Base-by-base conservation (phyloP, 2,113 vertebrate genomes). In the Tachysurus fulvidraco region DNA sequence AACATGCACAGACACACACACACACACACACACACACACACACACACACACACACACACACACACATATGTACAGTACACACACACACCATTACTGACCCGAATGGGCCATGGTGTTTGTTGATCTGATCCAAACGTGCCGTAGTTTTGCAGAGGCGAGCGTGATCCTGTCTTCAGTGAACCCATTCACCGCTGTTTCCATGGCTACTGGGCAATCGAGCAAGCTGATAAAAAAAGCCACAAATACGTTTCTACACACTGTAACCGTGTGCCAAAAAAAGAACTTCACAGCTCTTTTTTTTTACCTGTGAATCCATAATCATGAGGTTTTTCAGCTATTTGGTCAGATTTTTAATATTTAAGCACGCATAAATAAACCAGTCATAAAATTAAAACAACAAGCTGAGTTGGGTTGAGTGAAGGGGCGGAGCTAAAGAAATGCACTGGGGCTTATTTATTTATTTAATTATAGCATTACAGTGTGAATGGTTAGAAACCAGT, bases 101-200 rank as follows among this genome's bases (percentile, higher is more conserved):
- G 25, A 54, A 14, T 28, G 7, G 52, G 28, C 77, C n/a, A 59
- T 5, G 30, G 30, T 36, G 36, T 36, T 36, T 80, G 54, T 59
- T 59, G 28, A 8, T 57, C 54, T 59, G 77, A 41, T 36, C 28
- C 17, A 36, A 59, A 57, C 28, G 17, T 79, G 52, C 9, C 4
- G 0, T 28, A 59, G 30, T 41, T 80, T 23, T 59, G 54, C 54
- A 59, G 77, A 80, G 54, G 54, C 19, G 54, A 80, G 10, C 11
- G 54, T 59, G 77, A 54, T 80, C 52, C 13, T 13, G n/a, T 79
- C 76, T 57, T 21, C 77, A 59, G 28, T 0, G 30, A 59, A 80
- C 77, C 54, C 3, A 28, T 80, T 80, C 77, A 80, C 54, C 54
- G 19, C 16, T 80, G 77, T 80, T 80, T 80, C 77, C 77, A 80